Evolutionary conservation across 2,113 vertebrate genomes (phyloP).

Genomic region (Cettia cetti): DNA sequence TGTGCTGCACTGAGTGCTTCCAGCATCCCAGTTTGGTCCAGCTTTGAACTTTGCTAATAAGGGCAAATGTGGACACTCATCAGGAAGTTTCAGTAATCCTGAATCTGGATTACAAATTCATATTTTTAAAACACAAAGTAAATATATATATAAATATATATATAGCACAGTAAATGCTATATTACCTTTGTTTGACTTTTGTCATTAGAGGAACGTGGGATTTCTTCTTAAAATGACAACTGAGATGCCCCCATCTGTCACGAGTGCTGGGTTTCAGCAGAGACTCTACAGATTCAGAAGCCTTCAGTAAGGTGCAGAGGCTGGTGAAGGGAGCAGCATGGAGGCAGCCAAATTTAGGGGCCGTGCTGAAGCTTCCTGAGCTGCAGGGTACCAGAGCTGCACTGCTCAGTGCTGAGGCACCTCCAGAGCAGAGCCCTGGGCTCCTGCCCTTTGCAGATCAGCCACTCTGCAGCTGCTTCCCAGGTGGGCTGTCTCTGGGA

Average conservation of each 20-base stretch:
- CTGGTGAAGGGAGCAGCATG: not conserved
- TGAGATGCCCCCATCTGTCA: not conserved
- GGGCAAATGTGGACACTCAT: not conserved
- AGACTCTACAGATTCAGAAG: not conserved
- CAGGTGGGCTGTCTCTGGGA: not conserved
- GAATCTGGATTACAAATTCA: not conserved
- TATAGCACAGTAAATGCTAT: not conserved
- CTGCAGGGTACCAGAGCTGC: not conserved
- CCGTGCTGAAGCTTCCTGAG: not conserved
- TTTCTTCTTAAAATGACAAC: not conserved
- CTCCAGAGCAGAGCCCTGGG: not conserved
- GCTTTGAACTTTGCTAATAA: not conserved
- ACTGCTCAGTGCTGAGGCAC: not conserved
- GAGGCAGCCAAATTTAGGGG: not conserved
- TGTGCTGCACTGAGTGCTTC: not conserved
- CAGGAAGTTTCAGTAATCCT: not conserved
- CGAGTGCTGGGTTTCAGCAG: not conserved
- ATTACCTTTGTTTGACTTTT: not conserved
- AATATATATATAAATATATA: no score
- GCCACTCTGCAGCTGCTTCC: not conserved
- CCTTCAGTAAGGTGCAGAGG: not conserved
- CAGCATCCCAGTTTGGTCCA: not conserved
- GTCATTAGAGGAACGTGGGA: accelerated
- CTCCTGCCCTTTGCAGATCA: not conserved
- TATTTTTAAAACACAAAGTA: not conserved